A percentile compares a stretch with the other conserved stretches of the same genome.
Conservation (phyloP, 2,113 vertebrate species). For the Nothoprocta perdicaria region DNA sequence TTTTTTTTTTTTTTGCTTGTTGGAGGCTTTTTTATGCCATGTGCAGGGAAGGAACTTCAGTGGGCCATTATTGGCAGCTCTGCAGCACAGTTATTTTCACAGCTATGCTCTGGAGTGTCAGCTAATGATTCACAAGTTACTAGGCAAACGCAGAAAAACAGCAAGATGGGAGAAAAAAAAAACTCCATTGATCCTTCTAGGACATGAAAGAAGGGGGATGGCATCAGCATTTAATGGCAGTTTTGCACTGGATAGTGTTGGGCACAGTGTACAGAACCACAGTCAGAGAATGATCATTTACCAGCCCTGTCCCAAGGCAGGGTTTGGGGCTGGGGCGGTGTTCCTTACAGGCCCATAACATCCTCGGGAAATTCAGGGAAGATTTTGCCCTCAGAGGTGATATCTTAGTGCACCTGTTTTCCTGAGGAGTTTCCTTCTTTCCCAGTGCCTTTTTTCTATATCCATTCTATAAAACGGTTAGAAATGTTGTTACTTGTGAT, state of each 20-base stretch:
- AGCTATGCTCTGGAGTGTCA: constrained; percentile 69
- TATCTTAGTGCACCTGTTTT: neutral
- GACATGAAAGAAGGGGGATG: neutral
- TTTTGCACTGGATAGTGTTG: constrained; percentile 11
- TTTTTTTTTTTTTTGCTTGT: constrained; percentile 48
- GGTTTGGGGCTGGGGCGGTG: neutral
- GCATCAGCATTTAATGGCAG: constrained; percentile 12
- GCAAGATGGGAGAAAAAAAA: constrained; percentile 29
- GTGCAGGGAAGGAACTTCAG: constrained; percentile 66
- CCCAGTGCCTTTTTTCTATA: neutral
- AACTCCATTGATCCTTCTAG: constrained; percentile 35
- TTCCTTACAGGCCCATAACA: neutral
- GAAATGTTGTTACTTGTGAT: neutral
- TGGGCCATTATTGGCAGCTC: constrained; percentile 62
- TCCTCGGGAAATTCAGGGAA: neutral
- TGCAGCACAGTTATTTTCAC: constrained; percentile 73
- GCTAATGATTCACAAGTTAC: constrained; percentile 73
- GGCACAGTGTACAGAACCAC: neutral
- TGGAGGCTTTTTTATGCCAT: constrained; percentile 37
- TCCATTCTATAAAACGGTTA: neutral
- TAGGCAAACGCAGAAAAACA: constrained; percentile 62
- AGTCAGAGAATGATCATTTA: neutral
- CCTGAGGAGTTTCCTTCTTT: neutral
- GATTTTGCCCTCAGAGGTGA: neutral
- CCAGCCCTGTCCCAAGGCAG: neutral